These are phyloP conservation scores for Brachionus manjavacas DNA, from an alignment of 1,140 invertebrate genomes.

Conservation along the genomic window DNA sequence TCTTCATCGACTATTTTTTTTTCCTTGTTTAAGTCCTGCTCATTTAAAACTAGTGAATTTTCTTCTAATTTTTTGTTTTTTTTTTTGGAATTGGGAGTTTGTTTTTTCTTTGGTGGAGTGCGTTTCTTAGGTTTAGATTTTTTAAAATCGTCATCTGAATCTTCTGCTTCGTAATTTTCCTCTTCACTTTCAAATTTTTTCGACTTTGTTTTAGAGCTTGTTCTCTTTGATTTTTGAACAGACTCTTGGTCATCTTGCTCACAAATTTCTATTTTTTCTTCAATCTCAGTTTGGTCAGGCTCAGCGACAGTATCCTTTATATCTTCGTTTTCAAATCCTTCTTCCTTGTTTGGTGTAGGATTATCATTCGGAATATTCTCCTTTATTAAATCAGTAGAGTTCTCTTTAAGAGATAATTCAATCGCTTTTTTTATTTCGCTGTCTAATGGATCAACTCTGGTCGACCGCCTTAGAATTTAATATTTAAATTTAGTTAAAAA, in stretches of 20 bases:
- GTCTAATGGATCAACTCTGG: not conserved
- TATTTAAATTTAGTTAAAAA: not conserved
- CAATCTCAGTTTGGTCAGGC: not conserved
- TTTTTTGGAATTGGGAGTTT: not conserved
- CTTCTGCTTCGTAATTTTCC: not conserved
- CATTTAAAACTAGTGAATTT: not conserved
- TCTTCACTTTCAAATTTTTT: not conserved
- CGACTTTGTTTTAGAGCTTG: not conserved
- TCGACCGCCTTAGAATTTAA: not conserved
- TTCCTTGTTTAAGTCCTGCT: not conserved
- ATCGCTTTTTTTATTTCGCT: constrained; percentile 26
- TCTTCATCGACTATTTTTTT: not conserved
- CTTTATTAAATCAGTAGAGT: not conserved
- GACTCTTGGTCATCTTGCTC: not conserved
- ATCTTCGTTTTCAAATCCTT: not conserved
- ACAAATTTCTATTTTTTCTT: not conserved
- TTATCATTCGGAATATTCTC: not conserved
- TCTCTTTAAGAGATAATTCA: constrained; percentile 20
- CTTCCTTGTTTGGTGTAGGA: not conserved
- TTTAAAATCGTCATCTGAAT: constrained; percentile 6
- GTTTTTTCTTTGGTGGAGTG: not conserved
- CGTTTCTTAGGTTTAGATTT: constrained; percentile 12
- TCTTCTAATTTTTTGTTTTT: not conserved
- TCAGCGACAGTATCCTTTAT: not conserved
- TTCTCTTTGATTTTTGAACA: not conserved